Evolutionary conservation across 35 echinoderm and acorn worm genomes (phyloP).

Genomic region (Strongylocentrotus purpuratus): DNA sequence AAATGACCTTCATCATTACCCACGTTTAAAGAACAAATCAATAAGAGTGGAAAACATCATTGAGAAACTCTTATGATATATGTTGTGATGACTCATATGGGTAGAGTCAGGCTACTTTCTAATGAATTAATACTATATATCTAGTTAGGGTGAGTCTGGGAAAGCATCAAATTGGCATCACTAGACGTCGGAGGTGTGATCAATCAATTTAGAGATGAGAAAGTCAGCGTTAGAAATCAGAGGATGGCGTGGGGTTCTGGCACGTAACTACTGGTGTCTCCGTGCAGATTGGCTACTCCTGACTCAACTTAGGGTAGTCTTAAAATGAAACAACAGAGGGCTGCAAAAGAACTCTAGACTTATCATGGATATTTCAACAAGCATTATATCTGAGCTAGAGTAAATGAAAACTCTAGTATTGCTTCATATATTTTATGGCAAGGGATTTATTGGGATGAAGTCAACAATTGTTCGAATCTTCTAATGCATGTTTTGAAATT

Average conservation of each 20-base stretch:
- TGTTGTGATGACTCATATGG: neutral
- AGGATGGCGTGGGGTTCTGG: slow-evolving; percentile 5
- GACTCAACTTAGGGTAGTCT: neutral
- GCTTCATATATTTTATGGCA: no score
- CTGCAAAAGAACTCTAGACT: no score
- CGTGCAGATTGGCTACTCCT: neutral
- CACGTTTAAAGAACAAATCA: neutral
- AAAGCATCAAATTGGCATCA: neutral
- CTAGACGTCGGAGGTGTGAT: neutral
- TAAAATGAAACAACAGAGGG: neutral
- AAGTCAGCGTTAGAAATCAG: neutral
- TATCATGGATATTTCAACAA: no score
- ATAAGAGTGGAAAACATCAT: neutral
- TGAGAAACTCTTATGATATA: neutral
- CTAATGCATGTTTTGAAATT: no score
- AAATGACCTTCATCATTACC: neutral
- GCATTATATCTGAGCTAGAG: no score
- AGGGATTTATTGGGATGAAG: no score
- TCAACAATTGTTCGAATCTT: no score
- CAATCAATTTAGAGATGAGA: slow-evolving; percentile 11
- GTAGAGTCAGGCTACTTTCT: neutral
- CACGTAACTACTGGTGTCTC: neutral
- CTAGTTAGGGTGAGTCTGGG: neutral
- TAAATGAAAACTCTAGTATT: no score
- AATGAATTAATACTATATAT: slow-evolving; percentile 20